Base-by-base conservation (phyloP, 1,140 invertebrate species). In the Pseudomyrmex concolor region DNA sequence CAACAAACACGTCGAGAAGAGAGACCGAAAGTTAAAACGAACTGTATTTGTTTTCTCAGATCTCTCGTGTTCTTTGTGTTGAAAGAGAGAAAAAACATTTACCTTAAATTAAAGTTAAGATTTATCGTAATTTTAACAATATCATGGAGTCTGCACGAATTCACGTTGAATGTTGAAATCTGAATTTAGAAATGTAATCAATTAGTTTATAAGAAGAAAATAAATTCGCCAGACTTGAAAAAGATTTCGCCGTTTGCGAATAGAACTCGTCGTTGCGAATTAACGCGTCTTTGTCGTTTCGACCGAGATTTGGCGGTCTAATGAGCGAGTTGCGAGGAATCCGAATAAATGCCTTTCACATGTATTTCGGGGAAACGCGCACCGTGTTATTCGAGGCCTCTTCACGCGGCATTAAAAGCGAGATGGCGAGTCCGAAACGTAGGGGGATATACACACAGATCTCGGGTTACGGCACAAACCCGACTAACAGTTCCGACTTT, bases 311-410 rank as follows among this genome's bases (percentile, higher is more conserved):
- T 74, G 48, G 54, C 43, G 73, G 50, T 66, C 80, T 78, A 63
- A n/a, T 19, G 48, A 83, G 74, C 50, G 51, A 50, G 19, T 70
- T 2, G 34, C 64, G 15, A 34, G 19, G 64, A 64, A 74, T 71
- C 74, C n/a, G 67, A 83, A 84, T 88, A 84, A 88, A 80, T 64
- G 71, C 86, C 51, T 50, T 63, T 83, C 86, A 80, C 55, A 86
- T 80, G 67, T 83, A 83, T 85, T 88, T 88, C 86, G 78, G 19
- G 19, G 83, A 88, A 88, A 85, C 25, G 55, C 43, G 25, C 59
- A 22, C 17, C 59, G 43, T 22, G 64, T 70, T 78, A 70, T 70
- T 78, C 51, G 19, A 34, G 54, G 50, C 17, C 15, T 80, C 71
- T 51, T 51, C 43, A 55, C 45, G 74, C 54, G 57, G 45, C 85